Percentiles rank a stretch among this genome's conserved stretches.
Conservation (phyloP, 2,797 vertebrate genomes). For the Potorous gilbertii region DNA sequence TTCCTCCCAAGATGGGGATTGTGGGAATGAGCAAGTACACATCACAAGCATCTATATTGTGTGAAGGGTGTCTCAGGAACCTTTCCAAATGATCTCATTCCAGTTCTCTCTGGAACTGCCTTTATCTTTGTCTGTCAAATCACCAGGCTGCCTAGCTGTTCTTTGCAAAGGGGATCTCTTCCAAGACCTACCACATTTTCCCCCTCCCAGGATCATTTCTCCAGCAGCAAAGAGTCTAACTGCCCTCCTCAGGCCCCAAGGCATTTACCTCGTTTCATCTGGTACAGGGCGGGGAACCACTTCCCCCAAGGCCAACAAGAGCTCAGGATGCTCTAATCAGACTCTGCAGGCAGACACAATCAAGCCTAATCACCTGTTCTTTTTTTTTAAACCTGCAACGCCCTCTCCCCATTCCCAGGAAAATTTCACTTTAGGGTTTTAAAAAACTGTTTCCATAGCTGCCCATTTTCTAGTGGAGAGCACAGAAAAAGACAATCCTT, state of each 20-base stretch:
- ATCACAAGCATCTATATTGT: neutral
- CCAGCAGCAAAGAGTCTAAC: neutral
- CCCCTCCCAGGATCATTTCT: neutral
- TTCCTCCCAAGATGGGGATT: neutral
- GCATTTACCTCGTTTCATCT: neutral
- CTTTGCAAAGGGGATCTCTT: neutral
- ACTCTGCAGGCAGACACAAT: neutral
- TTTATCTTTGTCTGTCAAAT: neutral
- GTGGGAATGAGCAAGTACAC: neutral
- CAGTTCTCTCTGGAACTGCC: neutral
- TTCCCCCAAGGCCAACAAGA: neutral
- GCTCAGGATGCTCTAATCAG: neutral
- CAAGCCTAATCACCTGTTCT: neutral
- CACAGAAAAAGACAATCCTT: neutral
- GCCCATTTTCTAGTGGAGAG: neutral
- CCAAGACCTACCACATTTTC: neutral
- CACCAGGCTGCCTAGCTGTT: neutral
- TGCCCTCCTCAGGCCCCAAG: neutral
- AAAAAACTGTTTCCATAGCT: neutral
- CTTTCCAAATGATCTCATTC: slow-evolving; percentile 45
- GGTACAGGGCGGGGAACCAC: neutral
- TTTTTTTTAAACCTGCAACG: neutral
- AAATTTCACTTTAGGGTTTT: neutral
- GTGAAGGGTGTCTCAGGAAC: neutral
- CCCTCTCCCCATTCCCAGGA: neutral